phyloP scores from a whole-genome alignment of 2,113 vertebrate species.

The Chlamydotis undulata region DNA sequence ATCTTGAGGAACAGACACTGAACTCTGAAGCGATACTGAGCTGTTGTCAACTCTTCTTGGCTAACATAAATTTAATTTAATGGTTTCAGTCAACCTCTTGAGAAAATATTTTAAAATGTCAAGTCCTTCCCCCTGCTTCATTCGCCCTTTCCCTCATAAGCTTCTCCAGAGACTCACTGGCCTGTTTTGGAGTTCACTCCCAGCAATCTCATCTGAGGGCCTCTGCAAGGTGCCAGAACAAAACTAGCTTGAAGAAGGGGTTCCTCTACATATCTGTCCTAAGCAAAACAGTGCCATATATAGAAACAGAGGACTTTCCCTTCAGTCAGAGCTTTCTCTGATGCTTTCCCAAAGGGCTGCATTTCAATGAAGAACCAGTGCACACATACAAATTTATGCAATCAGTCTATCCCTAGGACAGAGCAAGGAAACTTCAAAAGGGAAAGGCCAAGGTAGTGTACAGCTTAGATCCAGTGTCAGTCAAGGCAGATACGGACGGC shows the following conservation, averaged over 20 bases:
- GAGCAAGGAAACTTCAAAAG: constrained; percentile 55
- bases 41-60: not conserved
- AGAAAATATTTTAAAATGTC: not conserved
- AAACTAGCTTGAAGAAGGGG: constrained; percentile 34
- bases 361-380: constrained; percentile 22
- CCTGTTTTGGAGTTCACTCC: constrained; percentile 9
- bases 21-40: not conserved
- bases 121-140: not conserved
- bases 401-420: constrained; percentile 45
- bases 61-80: not conserved
- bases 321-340: constrained; percentile 57
- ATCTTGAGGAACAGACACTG: not conserved
- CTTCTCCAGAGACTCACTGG: not conserved
- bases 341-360: constrained; percentile 55
- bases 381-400: constrained; percentile 61
- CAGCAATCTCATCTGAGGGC: not conserved
- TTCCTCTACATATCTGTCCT: constrained; percentile 44
- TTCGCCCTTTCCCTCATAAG: not conserved
- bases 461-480: constrained; percentile 34
- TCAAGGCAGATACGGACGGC: not conserved
- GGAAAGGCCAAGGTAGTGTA: constrained; percentile 21
- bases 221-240: constrained; percentile 3
- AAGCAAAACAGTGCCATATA: constrained; percentile 57
- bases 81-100: not conserved
- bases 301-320: constrained; percentile 47